Evolutionary conservation across 2,888 invertebrate species (phyloP).

Genomic region (Blastobasis lacticolella): DNA sequence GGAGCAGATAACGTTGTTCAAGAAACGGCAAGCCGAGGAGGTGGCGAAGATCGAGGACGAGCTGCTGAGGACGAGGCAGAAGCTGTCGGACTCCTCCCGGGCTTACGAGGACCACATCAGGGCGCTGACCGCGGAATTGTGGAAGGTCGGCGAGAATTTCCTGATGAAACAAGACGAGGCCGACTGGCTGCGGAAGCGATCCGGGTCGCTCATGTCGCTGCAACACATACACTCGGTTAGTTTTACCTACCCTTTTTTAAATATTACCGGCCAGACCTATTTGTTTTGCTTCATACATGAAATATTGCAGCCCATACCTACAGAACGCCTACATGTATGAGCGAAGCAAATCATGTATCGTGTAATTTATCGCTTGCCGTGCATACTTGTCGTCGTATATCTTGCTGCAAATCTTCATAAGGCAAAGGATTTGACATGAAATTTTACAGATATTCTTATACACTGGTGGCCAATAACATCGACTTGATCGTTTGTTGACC

Average conservation of each 20-base stretch:
- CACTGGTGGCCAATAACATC: too few species aligned
- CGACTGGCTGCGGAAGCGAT: constrained; percentile 54
- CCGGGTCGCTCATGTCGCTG: constrained; percentile 60
- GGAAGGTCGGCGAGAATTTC: constrained; percentile 77
- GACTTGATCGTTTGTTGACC: too few species aligned
- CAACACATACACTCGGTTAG: constrained; percentile 61
- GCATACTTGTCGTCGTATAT: too few species aligned
- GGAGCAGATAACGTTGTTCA: constrained; percentile 73
- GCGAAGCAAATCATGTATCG: too few species aligned
- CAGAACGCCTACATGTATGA: too few species aligned
- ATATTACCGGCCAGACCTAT: too few species aligned
- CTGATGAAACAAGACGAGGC: constrained; percentile 73
- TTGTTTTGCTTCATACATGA: too few species aligned
- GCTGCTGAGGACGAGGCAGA: constrained; percentile 69
- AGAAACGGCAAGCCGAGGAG: constrained; percentile 70
- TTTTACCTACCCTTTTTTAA: not conserved
- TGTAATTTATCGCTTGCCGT: too few species aligned
- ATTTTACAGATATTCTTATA: too few species aligned
- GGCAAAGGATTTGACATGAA: too few species aligned
- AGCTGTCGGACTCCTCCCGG: constrained; percentile 44
- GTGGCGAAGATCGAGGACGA: constrained; percentile 59
- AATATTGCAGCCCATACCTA: too few species aligned
- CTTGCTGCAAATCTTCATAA: too few species aligned
- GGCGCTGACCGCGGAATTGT: constrained; percentile 71
- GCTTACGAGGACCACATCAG: constrained; percentile 56